Base-by-base conservation (phyloP, 2,797 vertebrate genomes). In the Halcyon chelicuti region DNA sequence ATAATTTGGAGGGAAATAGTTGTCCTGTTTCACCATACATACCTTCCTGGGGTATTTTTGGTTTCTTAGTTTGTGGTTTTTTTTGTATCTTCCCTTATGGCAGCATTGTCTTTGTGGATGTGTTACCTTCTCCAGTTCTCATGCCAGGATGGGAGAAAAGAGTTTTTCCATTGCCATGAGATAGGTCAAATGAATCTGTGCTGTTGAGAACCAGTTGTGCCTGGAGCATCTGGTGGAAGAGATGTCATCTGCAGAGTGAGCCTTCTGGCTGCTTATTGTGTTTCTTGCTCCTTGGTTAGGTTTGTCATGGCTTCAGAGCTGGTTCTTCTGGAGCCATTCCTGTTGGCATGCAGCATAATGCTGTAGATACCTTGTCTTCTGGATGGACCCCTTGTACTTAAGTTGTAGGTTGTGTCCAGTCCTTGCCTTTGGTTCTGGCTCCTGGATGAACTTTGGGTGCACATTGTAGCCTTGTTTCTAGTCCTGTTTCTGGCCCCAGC, bases 401-500 rank as follows among this genome's bases (percentile, higher is more conserved):
- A 0, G 0, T 18, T 60, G 15, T 47, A 52, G 39, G 19, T 66
- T 62, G 20, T 44, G 10, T 72, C 31, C 7, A 1, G 33, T 67
- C 39, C 33, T 70, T 60, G 31, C 51, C 39, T 85, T 63, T 70
- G 21, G 15, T 79, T 22, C 62, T 52, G 67, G 61, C 21, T 78
- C 29, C 42, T 28, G 16, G 22, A 28, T 51, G 29, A 55, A 51
- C 40, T 66, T 75, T 44, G 40, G 15, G 65, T 46, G 10, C 8
- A 17, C 3, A 0, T 4, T 68, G 39, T 60, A 85, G 55, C 66
- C 29, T n/a, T 72, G 22, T 66, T 75, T 66, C 40, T 31, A 76
- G 37, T 51, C 26, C 42, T 57, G 12, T 60, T 46, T 91, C 55
- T 60, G 35, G 4, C 16, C 6, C 7, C 0, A 0, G 55, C 55